A percentile compares a stretch with the other conserved stretches of the same genome.
Evolutionary conservation across 2,888 invertebrate species (phyloP).

Genomic region (Sacculina carcini): DNA sequence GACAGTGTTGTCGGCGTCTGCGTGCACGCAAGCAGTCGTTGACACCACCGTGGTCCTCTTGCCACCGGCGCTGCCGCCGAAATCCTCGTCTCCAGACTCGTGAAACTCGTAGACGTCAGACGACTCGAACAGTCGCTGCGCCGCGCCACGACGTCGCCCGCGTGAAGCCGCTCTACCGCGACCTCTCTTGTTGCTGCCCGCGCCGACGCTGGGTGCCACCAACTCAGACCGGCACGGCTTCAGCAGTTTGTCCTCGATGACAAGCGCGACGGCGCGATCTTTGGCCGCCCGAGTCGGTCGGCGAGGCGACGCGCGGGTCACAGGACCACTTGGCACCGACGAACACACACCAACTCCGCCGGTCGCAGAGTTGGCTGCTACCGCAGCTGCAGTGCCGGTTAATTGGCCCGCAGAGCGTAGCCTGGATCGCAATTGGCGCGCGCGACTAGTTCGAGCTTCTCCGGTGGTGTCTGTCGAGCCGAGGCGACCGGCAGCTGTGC

Average conservation of each 20-base stretch:
- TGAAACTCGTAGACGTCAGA: conserved; percentile 72
- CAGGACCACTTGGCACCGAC: not conserved
- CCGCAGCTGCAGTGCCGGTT: not conserved
- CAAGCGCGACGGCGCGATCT: not conserved
- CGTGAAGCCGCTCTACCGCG: conserved; percentile 6
- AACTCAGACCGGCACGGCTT: too few species aligned
- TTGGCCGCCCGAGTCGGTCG: not conserved
- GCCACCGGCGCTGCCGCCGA: not conserved
- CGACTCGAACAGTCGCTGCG: conserved; percentile 21
- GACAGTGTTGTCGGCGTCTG: too few species aligned
- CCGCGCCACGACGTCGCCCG: not conserved
- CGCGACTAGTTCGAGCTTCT: too few species aligned
- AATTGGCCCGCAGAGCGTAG: too few species aligned
- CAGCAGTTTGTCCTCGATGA: not conserved
- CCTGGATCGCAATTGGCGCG: too few species aligned
- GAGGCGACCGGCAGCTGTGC: not conserved
- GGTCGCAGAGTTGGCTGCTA: not conserved
- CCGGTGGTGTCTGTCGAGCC: not conserved
- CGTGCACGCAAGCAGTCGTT: too few species aligned
- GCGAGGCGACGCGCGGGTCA: not conserved
- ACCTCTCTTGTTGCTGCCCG: conserved; percentile 4
- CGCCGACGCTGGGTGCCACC: conserved; percentile 2
- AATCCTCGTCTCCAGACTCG: conserved; percentile 51
- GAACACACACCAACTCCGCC: not conserved
- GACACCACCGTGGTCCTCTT: not conserved